phyloP scores from a whole-genome alignment of 2,113 vertebrate genomes.

The Okapia johnstoni region DNA sequence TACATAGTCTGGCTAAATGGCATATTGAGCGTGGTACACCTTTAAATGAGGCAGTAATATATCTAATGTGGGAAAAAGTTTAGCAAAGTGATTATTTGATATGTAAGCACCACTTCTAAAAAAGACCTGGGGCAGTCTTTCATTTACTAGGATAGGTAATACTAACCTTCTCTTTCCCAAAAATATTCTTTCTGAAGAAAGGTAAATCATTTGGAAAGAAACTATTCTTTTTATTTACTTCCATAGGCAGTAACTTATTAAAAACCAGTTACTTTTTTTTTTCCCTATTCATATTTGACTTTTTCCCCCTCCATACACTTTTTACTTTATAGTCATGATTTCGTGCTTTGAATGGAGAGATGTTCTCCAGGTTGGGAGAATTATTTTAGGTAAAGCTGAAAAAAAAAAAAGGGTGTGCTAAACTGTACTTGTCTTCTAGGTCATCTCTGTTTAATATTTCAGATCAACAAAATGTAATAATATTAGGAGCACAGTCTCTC shows the following conservation, averaged over 20 bases:
- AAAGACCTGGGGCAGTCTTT: not conserved
- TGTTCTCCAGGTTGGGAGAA: not conserved
- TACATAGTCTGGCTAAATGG: not conserved
- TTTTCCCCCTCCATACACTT: not conserved
- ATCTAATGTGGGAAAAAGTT: not conserved
- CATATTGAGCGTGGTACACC: not conserved
- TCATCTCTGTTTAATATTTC: not conserved
- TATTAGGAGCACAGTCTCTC: not conserved
- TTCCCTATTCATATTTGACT: not conserved
- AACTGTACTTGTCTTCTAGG: not conserved
- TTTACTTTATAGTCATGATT: not conserved
- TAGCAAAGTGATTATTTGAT: not conserved
- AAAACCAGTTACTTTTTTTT: not conserved
- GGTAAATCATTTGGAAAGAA: not conserved
- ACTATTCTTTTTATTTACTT: not conserved
- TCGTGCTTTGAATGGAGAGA: not conserved
- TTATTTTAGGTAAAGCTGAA: not conserved
- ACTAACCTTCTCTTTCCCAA: not conserved
- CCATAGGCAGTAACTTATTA: not conserved
- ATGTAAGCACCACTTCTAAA: not conserved
- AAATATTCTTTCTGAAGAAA: not conserved
- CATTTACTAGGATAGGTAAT: not conserved
- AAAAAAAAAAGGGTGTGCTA: not conserved
- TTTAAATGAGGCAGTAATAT: slow-evolving; percentile 51
- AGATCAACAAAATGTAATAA: not conserved